Percentiles rank a stretch among this genome's conserved stretches.
Conservation (phyloP, 2,797 vertebrate genomes). For the Peromyscus attwateri region DNA sequence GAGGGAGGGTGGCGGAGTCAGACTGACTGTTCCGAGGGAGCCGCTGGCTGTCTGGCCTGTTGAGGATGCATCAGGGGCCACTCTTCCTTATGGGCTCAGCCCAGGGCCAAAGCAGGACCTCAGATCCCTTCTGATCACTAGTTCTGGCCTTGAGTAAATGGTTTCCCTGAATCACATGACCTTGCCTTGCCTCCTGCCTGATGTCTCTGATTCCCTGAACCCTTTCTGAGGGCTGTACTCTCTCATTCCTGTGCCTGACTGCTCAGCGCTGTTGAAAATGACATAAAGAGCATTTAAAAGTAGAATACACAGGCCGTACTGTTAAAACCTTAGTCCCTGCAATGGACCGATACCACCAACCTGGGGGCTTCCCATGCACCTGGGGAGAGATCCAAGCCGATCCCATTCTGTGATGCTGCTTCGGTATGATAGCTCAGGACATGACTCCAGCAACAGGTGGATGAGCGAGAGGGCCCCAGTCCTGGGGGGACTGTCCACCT, state of each 20-base stretch:
- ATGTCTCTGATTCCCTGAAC: background rate
- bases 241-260: background rate
- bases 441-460: background rate
- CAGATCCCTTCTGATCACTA: background rate
- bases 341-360: background rate
- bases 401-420: background rate
- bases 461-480: background rate
- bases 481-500: background rate
- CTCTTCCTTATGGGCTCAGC: background rate
- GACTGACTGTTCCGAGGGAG: background rate
- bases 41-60: background rate
- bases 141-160: background rate
- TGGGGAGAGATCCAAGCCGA: background rate
- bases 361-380: background rate
- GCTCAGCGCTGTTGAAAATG: background rate
- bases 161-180: background rate
- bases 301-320: background rate
- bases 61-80: background rate
- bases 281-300: background rate
- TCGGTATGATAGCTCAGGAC: background rate
- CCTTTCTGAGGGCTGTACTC: background rate
- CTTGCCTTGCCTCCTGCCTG: background rate
- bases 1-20: constrained; percentile 38
- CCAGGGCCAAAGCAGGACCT: background rate
- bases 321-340: fast-evolving